These are phyloP conservation scores for Drosophila subobscura DNA, from an alignment of 1,140 invertebrate genomes.

Conservation along the genomic window DNA sequence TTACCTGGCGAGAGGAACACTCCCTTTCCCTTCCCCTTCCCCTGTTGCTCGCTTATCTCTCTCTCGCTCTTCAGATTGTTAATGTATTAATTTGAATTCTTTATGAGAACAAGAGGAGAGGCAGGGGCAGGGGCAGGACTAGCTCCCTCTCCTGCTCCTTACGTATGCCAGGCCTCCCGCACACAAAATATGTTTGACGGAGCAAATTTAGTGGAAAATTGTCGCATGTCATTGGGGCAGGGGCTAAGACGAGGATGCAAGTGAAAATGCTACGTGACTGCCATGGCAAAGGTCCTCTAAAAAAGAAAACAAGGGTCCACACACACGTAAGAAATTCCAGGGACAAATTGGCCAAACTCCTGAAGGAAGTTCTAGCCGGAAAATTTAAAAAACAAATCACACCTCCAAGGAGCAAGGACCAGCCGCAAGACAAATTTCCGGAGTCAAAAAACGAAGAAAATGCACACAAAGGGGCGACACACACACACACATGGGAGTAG, in stretches of 20 bases:
- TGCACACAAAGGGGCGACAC: constrained; percentile 36
- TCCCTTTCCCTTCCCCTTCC: neutral
- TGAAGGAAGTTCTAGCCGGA: constrained; percentile 12
- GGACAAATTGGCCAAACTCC: constrained; percentile 69
- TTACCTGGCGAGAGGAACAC: constrained; percentile 53
- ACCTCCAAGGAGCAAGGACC: constrained; percentile 51
- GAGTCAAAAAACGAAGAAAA: constrained; percentile 35
- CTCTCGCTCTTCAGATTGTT: constrained; percentile 37
- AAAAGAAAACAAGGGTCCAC: constrained; percentile 6
- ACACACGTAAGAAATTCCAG: too few species aligned
- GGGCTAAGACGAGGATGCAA: constrained; percentile 57
- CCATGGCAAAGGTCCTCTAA: constrained; percentile 55
- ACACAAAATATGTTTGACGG: constrained; percentile 74
- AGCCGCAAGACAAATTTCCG: constrained; percentile 68
- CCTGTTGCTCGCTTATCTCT: constrained; percentile 40
- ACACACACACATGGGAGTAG: constrained; percentile 24
- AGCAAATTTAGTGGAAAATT: constrained; percentile 81
- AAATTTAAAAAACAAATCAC: constrained; percentile 81
- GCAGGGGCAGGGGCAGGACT: neutral
- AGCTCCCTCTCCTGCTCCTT: too few species aligned
- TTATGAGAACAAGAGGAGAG: constrained; percentile 21
- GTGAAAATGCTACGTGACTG: constrained; percentile 75
- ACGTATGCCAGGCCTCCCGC: neutral
- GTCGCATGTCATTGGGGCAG: constrained; percentile 67
- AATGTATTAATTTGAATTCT: constrained; percentile 79